Evolutionary conservation across 2,888 invertebrate genomes (phyloP).

Genomic region (Liodrosophila aerea): DNA sequence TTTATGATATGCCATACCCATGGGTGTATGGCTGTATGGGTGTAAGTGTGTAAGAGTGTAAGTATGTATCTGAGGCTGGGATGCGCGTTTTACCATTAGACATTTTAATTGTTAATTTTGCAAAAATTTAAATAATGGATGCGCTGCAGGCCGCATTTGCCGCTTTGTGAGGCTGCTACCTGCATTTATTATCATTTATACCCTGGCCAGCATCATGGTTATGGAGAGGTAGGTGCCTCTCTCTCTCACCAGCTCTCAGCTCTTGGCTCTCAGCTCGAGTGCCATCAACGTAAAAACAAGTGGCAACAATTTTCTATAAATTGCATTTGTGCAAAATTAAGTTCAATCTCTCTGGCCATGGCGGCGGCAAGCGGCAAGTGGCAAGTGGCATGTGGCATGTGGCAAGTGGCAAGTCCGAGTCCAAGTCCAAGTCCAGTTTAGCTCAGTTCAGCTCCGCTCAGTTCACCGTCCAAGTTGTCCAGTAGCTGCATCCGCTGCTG

Average conservation of each 20-base stretch:
- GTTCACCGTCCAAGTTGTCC: constrained; percentile 31
- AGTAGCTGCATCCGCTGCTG: constrained; percentile 67
- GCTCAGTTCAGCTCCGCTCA: constrained; percentile 15
- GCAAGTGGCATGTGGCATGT: constrained; percentile 4
- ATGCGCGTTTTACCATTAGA: constrained; percentile 64
- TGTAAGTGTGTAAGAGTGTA: too few species aligned
- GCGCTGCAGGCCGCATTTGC: constrained; percentile 59
- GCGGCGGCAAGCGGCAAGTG: constrained; percentile 15
- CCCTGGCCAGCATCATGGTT: neutral
- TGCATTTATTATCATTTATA: constrained; percentile 67
- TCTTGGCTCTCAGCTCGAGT: constrained; percentile 40
- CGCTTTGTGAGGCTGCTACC: constrained; percentile 54
- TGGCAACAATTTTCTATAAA: constrained; percentile 79
- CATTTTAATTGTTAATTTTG: constrained; percentile 75
- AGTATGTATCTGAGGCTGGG: neutral
- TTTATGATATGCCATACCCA: constrained; percentile 49
- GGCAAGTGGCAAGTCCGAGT: constrained; percentile 31
- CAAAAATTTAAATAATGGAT: constrained; percentile 72
- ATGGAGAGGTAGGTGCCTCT: too few species aligned
- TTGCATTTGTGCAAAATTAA: constrained; percentile 79
- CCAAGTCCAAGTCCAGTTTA: constrained; percentile 25
- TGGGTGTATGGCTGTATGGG: too few species aligned
- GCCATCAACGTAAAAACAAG: constrained; percentile 76
- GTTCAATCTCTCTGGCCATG: constrained; percentile 69
- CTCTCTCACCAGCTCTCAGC: constrained; percentile 12